Percentiles rank a stretch among this genome's conserved stretches.
Evolutionary conservation across 2,113 vertebrate species (phyloP).

Genomic region (Xyrauchen texanus): DNA sequence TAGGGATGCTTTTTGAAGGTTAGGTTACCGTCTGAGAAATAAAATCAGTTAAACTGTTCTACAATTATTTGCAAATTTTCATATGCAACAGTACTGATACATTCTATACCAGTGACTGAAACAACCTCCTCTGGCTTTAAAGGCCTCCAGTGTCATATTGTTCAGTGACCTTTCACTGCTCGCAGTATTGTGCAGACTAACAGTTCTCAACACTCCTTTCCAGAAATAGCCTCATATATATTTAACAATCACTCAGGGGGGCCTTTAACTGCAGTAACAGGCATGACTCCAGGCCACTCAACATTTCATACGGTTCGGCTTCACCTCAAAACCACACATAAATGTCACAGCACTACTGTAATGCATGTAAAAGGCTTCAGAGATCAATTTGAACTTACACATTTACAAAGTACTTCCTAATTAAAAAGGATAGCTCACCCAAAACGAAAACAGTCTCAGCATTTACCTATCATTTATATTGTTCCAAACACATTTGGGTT

Average conservation of each 20-base stretch:
- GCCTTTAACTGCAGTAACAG: slow-evolving; percentile 27
- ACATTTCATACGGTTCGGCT: slow-evolving; percentile 7
- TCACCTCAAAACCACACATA: slow-evolving; percentile 1
- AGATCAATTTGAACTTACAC: background rate
- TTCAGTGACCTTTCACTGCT: slow-evolving; percentile 45
- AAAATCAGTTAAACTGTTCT: too few relatives aligned
- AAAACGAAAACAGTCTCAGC: too few relatives aligned
- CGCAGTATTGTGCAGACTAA: slow-evolving; percentile 40
- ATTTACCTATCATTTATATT: too few relatives aligned
- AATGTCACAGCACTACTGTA: background rate
- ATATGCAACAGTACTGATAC: too few relatives aligned
- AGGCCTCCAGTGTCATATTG: slow-evolving; percentile 39
- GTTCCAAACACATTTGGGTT: too few relatives aligned
- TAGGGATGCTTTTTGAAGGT: too few relatives aligned
- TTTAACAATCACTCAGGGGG: slow-evolving; percentile 43
- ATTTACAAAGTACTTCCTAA: background rate
- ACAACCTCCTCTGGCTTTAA: slow-evolving; percentile 11
- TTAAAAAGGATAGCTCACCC: too few relatives aligned
- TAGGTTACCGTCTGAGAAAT: too few relatives aligned
- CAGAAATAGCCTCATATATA: slow-evolving; percentile 52
- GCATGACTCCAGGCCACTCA: slow-evolving; percentile 36
- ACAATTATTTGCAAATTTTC: too few relatives aligned
- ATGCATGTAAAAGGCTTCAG: background rate
- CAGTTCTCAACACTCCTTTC: slow-evolving; percentile 38
- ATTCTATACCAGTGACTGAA: background rate